A percentile compares a stretch with the other conserved stretches of the same genome.
These are phyloP conservation scores for Neosilurus mollespiculum DNA, from an alignment of 2,797 vertebrate genomes.

Conservation along the genomic window DNA sequence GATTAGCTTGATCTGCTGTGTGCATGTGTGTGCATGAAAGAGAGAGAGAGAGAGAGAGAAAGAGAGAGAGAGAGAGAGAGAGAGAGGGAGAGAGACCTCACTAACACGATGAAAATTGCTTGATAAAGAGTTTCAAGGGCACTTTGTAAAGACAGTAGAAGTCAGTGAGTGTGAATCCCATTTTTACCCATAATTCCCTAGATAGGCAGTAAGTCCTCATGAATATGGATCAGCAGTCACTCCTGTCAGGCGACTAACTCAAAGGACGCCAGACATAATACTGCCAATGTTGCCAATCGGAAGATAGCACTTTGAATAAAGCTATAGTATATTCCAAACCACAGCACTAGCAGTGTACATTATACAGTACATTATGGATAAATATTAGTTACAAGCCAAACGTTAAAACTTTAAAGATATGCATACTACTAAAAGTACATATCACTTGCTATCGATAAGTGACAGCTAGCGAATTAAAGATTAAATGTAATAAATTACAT, in stretches of 20 bases:
- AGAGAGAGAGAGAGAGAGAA: no score
- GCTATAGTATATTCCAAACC: background rate
- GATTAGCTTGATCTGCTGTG: background rate
- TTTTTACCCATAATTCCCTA: constrained; percentile 40
- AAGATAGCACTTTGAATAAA: background rate
- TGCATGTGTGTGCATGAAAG: background rate
- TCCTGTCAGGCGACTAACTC: constrained; percentile 29
- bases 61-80: no score
- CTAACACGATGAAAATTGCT: constrained; percentile 22
- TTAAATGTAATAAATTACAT: background rate
- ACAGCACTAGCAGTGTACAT: background rate
- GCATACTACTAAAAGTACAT: background rate
- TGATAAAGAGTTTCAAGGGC: constrained; percentile 45
- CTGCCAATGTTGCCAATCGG: background rate
- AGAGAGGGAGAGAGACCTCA: background rate
- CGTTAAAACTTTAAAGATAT: background rate
- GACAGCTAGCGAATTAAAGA: background rate
- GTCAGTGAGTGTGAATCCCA: constrained; percentile 25
- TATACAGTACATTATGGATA: no score
- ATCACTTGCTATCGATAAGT: background rate
- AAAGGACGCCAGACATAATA: constrained; percentile 10
- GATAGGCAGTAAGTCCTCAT: constrained; percentile 36
- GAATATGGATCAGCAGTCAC: constrained; percentile 48
- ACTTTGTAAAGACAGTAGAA: constrained; percentile 38
- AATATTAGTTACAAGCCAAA: background rate